These are phyloP conservation scores for Dynastes maya DNA, from an alignment of 2,888 invertebrate genomes.

Conservation along the genomic window DNA sequence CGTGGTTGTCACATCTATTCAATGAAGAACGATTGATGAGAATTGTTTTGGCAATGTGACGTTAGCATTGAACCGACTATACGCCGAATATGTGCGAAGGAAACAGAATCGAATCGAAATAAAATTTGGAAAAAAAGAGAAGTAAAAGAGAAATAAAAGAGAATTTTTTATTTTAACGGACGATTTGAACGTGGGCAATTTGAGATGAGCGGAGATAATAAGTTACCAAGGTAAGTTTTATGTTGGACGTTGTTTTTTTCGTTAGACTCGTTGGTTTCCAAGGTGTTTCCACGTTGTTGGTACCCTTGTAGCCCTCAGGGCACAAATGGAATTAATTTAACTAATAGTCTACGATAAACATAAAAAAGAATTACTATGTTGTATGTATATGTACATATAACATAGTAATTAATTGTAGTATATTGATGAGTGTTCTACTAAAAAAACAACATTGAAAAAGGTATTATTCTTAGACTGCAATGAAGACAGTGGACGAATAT, in stretches of 20 bases:
- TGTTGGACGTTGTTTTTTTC: background rate
- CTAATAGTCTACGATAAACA: background rate
- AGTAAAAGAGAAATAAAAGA: background rate
- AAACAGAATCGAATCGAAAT: background rate
- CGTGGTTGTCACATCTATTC: background rate
- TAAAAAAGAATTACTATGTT: background rate
- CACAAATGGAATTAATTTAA: background rate
- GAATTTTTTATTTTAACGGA: background rate
- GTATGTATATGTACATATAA: background rate
- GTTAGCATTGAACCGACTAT: background rate
- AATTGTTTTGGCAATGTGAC: slow-evolving; percentile 17
- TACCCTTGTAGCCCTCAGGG: background rate
- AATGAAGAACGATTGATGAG: slow-evolving; percentile 28
- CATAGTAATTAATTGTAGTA: background rate
- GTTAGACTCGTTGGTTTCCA: background rate
- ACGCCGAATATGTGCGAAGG: slow-evolving; percentile 11
- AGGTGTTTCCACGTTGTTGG: background rate
- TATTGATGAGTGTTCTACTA: background rate
- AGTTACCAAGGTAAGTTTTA: slow-evolving; percentile 37
- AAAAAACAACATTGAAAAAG: background rate
- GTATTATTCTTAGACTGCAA: too few relatives aligned
- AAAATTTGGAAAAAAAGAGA: background rate
- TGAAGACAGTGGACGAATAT: too few relatives aligned
- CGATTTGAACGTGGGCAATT: slow-evolving; percentile 11
- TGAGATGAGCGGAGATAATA: slow-evolving; percentile 41